Evolutionary conservation across 2,797 vertebrate genomes (phyloP).

Genomic region (Enteromius paludinosus): DNA sequence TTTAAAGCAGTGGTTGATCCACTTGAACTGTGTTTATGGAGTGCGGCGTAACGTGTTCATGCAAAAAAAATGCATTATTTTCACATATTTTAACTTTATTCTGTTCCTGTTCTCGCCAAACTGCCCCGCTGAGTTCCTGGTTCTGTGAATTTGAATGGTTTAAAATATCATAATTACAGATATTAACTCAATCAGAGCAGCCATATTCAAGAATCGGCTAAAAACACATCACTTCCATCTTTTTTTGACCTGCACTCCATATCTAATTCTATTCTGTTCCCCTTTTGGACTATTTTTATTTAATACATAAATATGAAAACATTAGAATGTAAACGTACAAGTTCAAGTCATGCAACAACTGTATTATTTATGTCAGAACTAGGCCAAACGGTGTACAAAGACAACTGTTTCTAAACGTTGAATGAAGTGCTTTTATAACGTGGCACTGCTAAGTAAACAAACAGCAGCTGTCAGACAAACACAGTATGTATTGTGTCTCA

Average conservation of each 20-base stretch:
- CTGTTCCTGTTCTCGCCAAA: not conserved
- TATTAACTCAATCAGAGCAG: no score
- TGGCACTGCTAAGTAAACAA: not conserved
- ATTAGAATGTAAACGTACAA: no score
- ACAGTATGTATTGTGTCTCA: conserved; percentile 1
- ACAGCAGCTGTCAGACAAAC: conserved; percentile 8
- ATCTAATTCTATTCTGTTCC: no score
- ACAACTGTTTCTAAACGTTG: not conserved
- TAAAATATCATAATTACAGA: not conserved
- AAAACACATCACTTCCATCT: no score
- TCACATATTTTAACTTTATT: not conserved
- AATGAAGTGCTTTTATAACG: not conserved
- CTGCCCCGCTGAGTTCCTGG: not conserved
- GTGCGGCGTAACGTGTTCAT: not conserved
- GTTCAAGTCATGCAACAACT: no score
- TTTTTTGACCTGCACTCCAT: no score
- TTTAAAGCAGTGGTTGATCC: not conserved
- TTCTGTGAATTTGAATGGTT: no score
- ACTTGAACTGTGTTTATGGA: not conserved
- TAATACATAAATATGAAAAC: no score
- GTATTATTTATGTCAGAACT: not conserved
- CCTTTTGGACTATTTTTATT: no score
- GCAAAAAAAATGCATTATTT: not conserved
- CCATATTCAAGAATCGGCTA: no score
- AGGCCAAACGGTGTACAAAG: not conserved